phyloP scores from a whole-genome alignment of 2,797 vertebrate species.

The Brachyrhaphis roseni region DNA sequence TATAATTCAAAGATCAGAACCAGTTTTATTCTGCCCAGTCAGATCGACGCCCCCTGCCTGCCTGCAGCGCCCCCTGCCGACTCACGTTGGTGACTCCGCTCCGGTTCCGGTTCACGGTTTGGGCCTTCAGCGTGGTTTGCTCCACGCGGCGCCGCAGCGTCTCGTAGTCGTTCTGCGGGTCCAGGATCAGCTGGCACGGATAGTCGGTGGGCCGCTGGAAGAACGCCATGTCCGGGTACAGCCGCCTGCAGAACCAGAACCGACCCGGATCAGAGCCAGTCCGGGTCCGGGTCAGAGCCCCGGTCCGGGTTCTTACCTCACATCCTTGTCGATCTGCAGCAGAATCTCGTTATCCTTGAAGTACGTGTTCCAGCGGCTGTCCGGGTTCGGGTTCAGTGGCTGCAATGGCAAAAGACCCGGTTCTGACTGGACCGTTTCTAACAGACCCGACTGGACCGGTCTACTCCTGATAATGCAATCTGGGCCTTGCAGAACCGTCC shows the following conservation, averaged over 20 bases:
- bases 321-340: slow-evolving; percentile 98
- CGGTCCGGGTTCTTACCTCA: slow-evolving; percentile 80
- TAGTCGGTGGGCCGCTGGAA: slow-evolving; percentile 96
- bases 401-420: slow-evolving; percentile 48
- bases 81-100: slow-evolving; percentile 97
- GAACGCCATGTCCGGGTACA: slow-evolving; percentile 98
- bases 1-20: too few relatives aligned
- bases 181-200: slow-evolving; percentile 93
- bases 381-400: slow-evolving; percentile 97
- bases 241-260: slow-evolving; percentile 78
- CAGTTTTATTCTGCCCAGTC: too few relatives aligned
- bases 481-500: too few relatives aligned
- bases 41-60: too few relatives aligned
- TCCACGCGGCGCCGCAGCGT: slow-evolving; percentile 93
- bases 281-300: background rate
- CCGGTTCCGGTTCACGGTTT: slow-evolving; percentile 94
- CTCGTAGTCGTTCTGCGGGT: slow-evolving; percentile 96
- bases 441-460: background rate
- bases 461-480: too few relatives aligned
- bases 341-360: slow-evolving; percentile 98
- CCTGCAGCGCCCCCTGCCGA: background rate
- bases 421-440: background rate
- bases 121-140: slow-evolving; percentile 95
- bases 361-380: slow-evolving; percentile 97
- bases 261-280: background rate